phyloP scores from a whole-genome alignment of 2,113 vertebrate genomes.

The Sterrhoptilus dennistouni region DNA sequence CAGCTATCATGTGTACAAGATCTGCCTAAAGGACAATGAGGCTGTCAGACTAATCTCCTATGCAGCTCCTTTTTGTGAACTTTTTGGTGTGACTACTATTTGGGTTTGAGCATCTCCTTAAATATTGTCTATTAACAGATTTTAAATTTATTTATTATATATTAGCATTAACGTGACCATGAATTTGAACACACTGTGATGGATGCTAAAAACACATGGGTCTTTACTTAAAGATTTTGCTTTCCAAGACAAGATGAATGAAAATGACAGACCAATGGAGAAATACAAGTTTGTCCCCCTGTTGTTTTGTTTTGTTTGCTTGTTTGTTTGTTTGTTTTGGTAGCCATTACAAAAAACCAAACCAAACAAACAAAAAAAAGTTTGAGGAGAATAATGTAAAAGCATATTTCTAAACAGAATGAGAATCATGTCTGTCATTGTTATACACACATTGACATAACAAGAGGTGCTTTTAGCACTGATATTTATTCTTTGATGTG shows the following conservation, averaged over 20 bases:
- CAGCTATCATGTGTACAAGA: neutral
- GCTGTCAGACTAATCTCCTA: neutral
- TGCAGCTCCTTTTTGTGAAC: neutral
- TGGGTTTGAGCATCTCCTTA: neutral
- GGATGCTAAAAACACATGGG: neutral
- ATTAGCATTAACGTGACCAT: neutral
- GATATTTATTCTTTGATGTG: neutral
- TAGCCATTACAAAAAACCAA: neutral
- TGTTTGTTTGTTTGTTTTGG: neutral
- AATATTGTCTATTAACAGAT: neutral
- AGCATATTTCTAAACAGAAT: neutral
- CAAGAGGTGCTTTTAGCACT: neutral
- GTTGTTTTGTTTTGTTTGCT: neutral
- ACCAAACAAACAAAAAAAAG: neutral
- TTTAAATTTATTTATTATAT: neutral
- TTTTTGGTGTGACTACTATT: neutral
- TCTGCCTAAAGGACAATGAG: neutral
- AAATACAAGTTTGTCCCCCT: neutral
- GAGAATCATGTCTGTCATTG: neutral
- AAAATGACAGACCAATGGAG: neutral
- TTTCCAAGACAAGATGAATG: neutral
- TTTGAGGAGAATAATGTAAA: neutral
- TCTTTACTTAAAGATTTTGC: neutral
- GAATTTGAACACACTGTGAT: neutral
- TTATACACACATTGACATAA: neutral